phyloP scores from a whole-genome alignment of 2,888 invertebrate genomes.

The Plutella xylostella region DNA sequence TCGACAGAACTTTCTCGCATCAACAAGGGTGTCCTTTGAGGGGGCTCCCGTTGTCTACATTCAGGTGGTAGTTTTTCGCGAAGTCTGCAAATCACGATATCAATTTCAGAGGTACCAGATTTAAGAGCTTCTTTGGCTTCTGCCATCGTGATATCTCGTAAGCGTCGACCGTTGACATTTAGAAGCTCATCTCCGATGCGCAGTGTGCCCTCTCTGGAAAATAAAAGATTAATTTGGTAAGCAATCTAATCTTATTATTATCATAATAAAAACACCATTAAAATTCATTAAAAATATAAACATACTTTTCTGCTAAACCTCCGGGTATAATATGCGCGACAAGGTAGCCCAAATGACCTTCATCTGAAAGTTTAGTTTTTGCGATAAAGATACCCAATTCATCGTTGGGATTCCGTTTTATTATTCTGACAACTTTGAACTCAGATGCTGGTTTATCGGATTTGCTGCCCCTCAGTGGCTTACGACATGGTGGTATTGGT shows the following conservation, averaged over 20 bases:
- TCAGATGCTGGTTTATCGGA: constrained; percentile 41
- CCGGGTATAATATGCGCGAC: constrained; percentile 79
- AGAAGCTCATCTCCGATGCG: constrained; percentile 78
- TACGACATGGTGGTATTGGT: constrained; percentile 60
- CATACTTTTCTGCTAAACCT: constrained; percentile 76
- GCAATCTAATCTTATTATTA: constrained; percentile 1
- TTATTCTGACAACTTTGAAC: constrained; percentile 67
- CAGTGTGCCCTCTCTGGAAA: constrained; percentile 73
- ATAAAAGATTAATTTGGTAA: constrained; percentile 4
- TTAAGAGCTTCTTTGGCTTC: constrained; percentile 75
- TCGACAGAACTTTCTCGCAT: constrained; percentile 79
- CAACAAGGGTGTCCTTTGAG: constrained; percentile 32
- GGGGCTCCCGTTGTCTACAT: constrained; percentile 29
- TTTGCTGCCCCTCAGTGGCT: constrained; percentile 36
- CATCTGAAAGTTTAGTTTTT: constrained; percentile 71
- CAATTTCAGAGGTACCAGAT: constrained; percentile 72
- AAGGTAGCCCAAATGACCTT: constrained; percentile 73
- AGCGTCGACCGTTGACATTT: constrained; percentile 77
- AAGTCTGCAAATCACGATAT: constrained; percentile 73
- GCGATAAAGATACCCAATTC: constrained; percentile 80
- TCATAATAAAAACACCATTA: constrained; percentile 2
- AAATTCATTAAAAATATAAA: constrained; percentile 14
- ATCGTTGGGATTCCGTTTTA: constrained; percentile 67
- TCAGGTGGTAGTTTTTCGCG: constrained; percentile 36
- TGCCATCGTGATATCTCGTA: constrained; percentile 74